phyloP scores from a whole-genome alignment of 1,140 invertebrate species.

The Magallana angulata region DNA sequence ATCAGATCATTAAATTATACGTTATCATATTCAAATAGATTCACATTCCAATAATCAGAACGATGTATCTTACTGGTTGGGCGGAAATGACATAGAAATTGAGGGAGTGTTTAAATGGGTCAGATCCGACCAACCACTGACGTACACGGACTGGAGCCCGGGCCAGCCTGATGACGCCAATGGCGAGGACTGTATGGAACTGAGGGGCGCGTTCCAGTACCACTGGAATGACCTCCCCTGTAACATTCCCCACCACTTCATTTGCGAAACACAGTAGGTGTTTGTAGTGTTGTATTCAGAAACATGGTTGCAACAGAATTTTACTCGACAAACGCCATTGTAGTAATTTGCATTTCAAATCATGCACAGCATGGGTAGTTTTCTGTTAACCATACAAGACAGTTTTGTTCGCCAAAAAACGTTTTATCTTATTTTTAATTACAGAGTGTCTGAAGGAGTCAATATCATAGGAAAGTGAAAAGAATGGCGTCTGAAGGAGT shows the following conservation, averaged over 20 bases:
- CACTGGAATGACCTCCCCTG: slow-evolving; percentile 38
- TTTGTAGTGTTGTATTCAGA: neutral
- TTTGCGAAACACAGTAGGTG: slow-evolving; percentile 11
- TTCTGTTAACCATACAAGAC: no score
- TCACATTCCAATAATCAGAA: neutral
- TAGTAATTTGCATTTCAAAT: no score
- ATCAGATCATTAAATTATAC: neutral
- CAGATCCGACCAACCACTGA: neutral
- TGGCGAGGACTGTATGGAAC: slow-evolving; percentile 38
- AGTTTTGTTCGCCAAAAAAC: neutral
- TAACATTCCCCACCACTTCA: slow-evolving; percentile 25
- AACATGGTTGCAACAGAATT: no score
- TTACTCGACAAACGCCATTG: no score
- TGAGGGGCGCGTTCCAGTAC: neutral
- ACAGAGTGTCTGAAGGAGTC: neutral
- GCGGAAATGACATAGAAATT: slow-evolving; percentile 39
- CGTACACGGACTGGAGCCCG: slow-evolving; percentile 32
- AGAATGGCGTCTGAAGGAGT: neutral
- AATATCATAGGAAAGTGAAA: neutral
- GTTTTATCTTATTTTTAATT: neutral
- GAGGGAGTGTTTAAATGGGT: slow-evolving; percentile 37
- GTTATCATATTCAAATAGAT: neutral
- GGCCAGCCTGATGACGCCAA: slow-evolving; percentile 36
- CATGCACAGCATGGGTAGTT: no score
- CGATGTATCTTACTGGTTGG: slow-evolving; percentile 27